phyloP scores from a whole-genome alignment of 2,797 vertebrate species.

The Tamandua tetradactyla region DNA sequence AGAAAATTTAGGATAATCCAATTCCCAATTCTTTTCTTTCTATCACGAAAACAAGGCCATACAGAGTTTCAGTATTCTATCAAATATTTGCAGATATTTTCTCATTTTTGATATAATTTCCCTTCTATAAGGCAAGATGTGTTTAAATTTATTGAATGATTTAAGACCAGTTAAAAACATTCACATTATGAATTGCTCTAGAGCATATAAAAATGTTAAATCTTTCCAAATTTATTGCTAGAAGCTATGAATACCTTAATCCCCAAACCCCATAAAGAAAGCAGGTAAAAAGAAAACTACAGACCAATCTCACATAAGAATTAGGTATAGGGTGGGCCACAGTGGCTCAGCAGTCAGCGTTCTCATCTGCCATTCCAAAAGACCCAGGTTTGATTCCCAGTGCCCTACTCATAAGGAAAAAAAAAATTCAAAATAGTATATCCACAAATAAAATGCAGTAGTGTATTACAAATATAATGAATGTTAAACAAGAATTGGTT shows the following conservation, averaged over 20 bases:
- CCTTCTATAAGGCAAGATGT: not conserved
- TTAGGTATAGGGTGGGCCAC: too few species aligned
- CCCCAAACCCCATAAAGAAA: not conserved
- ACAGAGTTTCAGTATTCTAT: not conserved
- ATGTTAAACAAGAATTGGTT: not conserved
- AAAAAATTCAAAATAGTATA: not conserved
- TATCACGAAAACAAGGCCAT: not conserved
- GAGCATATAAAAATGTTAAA: not conserved
- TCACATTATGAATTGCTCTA: slow-evolving; percentile 14
- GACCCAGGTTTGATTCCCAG: too few species aligned
- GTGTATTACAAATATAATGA: not conserved
- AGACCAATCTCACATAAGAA: not conserved
- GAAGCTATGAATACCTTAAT: not conserved
- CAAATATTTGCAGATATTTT: not conserved
- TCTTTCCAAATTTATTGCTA: not conserved
- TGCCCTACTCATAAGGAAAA: too few species aligned
- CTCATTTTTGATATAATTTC: not conserved
- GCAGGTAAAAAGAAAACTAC: not conserved
- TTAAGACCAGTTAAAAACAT: not conserved
- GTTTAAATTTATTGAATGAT: not conserved
- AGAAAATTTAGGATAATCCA: not conserved
- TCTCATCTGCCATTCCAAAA: too few species aligned
- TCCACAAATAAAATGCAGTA: not conserved
- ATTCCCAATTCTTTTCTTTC: not conserved
- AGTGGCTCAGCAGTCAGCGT: too few species aligned